These are phyloP conservation scores for Drosophila seguyi DNA, from an alignment of 1,140 invertebrate genomes.

Conservation along the genomic window DNA sequence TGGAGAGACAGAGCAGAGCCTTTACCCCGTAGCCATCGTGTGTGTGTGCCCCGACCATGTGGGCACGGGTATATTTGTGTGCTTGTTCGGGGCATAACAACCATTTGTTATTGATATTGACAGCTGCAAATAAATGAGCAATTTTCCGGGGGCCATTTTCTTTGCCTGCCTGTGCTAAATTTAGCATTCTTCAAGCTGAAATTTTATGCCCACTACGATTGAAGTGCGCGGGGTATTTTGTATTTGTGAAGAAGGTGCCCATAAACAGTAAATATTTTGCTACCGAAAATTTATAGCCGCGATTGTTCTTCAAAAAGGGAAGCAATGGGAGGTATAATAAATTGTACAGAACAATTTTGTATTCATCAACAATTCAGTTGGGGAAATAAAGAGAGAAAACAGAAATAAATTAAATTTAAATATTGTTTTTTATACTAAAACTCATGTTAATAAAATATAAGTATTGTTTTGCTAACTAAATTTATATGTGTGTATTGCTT, in stretches of 20 bases:
- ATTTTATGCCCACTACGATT: constrained; percentile 26
- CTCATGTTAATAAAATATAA: not conserved
- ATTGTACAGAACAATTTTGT: not conserved
- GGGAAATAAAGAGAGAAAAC: no score
- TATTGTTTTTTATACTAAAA: not conserved
- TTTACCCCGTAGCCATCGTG: not conserved
- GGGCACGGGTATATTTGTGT: constrained; percentile 27
- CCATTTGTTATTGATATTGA: constrained; percentile 84
- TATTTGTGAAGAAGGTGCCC: constrained; percentile 22
- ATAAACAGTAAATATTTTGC: constrained; percentile 42
- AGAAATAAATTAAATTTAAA: not conserved
- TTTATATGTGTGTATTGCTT: not conserved
- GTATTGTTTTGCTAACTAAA: not conserved
- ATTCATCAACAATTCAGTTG: not conserved
- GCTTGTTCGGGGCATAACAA: constrained; percentile 75
- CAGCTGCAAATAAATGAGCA: constrained; percentile 84
- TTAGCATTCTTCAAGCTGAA: constrained; percentile 54
- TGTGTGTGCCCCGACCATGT: constrained; percentile 16
- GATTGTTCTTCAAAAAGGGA: constrained; percentile 5
- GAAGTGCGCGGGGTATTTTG: constrained; percentile 26
- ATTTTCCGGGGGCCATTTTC: constrained; percentile 65
- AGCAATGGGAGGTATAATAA: not conserved
- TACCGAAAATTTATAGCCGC: constrained; percentile 26
- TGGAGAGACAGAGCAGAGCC: constrained; percentile 5
- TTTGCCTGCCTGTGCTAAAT: constrained; percentile 60